Base-by-base conservation (phyloP, 2,888 invertebrate genomes). In the Hartigia nigra region DNA sequence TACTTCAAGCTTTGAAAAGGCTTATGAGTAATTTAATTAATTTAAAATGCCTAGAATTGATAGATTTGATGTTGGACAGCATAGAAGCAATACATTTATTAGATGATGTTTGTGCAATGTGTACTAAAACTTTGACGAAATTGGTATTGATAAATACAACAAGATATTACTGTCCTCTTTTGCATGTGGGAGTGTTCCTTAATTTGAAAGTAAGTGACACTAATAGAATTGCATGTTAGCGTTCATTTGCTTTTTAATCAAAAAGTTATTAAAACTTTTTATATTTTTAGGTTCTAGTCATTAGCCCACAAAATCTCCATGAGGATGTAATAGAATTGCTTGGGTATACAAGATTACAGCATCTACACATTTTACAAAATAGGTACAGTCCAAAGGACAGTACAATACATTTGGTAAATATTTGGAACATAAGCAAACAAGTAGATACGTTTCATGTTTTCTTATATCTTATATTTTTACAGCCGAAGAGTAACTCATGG, bases 131-230 rank as follows among this genome's bases (percentile, higher is more conserved):
- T 9, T 92, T 97, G 85, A 90, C 92, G 31, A 93, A 93, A 2
- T 91, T 97, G 35, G 93, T 94, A 79, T 88, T 97, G n/a, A 93
- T 96, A 12, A 97, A 97, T 90, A 93, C 95, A 4, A 96, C 96
- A 0, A 95, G 94, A 85, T 92, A 93, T 9, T 93, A 94, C 75
- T 96, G 95, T 85, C 95, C 95, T 39, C 92, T 97, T 32, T 92
- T 96, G 81, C 96, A 97, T 87, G 94, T 95, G 36, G 96, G 96
- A 0, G 94, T 96, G 37, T 97, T 97, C 89, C 89, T 96, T 35
- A 95, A 96, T 89, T 93, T 97, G 78, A 92, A 94, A 87, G 95
- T 95, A 90, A 89, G 87, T 86, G 55, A 55, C 14, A 14, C 23
- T 23, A 4, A 31, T 11, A 72, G 32, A 23, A 36, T 75, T 77